phyloP scores from a whole-genome alignment of 37 sponge, comb jelly and placozoan species.

The Cladorhizidae sp. region DNA sequence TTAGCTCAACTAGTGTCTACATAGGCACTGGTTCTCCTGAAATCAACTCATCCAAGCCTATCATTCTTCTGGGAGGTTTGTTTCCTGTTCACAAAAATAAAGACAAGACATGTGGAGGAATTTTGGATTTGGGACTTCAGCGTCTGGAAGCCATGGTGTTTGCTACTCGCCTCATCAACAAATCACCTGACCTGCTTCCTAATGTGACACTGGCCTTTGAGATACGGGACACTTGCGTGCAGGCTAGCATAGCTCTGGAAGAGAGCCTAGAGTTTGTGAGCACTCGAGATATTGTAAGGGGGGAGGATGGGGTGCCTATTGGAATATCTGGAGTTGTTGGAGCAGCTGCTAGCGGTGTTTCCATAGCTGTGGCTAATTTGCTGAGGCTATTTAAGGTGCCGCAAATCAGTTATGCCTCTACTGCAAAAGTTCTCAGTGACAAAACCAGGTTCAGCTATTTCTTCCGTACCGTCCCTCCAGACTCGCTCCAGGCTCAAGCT shows the following conservation, averaged over 20 bases:
- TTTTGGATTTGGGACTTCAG: too few species aligned
- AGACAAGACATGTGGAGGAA: too few species aligned
- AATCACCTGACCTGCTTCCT: constrained; percentile 42
- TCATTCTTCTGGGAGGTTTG: constrained; percentile 65
- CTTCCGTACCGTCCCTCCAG: constrained; percentile 87
- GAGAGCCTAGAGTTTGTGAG: constrained; percentile 47
- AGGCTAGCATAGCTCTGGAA: too few species aligned
- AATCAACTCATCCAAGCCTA: neutral
- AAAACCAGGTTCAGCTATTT: constrained; percentile 69
- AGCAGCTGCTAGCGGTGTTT: constrained; percentile 61
- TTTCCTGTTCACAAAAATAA: constrained; percentile 82
- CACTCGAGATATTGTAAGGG: neutral
- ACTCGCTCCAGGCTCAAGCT: constrained; percentile 69
- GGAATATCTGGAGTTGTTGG: constrained; percentile 68
- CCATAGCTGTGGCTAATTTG: constrained; percentile 57
- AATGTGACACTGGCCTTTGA: constrained; percentile 54
- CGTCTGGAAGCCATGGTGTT: constrained; percentile 68
- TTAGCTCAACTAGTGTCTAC: too few species aligned
- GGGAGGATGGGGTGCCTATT: neutral
- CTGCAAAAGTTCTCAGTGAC: constrained; percentile 63
- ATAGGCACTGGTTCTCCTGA: too few species aligned
- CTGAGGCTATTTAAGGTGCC: constrained; percentile 75
- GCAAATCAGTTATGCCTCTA: constrained; percentile 77
- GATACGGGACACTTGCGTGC: constrained; percentile 77
- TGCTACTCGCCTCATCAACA: constrained; percentile 63